A percentile compares a stretch with the other conserved stretches of the same genome.
Conservation (phyloP, 2,113 vertebrate species). For the Elgaria multicarinata region DNA sequence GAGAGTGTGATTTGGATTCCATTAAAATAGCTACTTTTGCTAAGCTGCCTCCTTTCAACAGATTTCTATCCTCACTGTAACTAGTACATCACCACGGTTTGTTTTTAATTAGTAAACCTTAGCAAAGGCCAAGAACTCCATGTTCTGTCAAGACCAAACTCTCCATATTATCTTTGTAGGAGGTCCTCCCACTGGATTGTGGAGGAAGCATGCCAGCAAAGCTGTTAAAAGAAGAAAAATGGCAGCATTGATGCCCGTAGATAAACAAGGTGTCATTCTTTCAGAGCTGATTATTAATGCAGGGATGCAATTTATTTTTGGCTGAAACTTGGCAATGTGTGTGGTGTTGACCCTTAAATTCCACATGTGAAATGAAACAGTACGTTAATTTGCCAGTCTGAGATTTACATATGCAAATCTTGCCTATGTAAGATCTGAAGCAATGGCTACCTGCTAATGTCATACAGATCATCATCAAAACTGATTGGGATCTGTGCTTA, state of each 20-base stretch:
- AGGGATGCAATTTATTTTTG: not conserved
- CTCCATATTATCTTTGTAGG: not conserved
- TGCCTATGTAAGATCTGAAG: not conserved
- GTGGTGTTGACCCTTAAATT: not conserved
- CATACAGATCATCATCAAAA: not conserved
- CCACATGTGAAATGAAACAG: not conserved
- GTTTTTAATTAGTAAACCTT: slow-evolving; percentile 12
- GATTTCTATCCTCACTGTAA: not conserved
- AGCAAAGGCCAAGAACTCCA: not conserved
- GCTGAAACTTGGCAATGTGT: not conserved
- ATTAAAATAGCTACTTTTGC: not conserved
- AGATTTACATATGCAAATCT: not conserved
- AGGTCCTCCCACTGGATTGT: not conserved
- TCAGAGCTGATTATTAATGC: not conserved
- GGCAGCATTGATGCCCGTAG: not conserved
- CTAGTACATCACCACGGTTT: not conserved
- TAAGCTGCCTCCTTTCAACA: not conserved
- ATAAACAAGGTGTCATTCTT: not conserved
- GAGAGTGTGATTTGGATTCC: not conserved
- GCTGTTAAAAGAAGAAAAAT: not conserved
- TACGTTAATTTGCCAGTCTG: not conserved
- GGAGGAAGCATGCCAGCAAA: not conserved
- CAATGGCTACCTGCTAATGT: not conserved
- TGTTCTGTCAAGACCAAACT: slow-evolving; percentile 8
- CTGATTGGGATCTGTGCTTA: not conserved